Conservation (phyloP, 2,797 vertebrate genomes). For the Onychomys arenicola region DNA sequence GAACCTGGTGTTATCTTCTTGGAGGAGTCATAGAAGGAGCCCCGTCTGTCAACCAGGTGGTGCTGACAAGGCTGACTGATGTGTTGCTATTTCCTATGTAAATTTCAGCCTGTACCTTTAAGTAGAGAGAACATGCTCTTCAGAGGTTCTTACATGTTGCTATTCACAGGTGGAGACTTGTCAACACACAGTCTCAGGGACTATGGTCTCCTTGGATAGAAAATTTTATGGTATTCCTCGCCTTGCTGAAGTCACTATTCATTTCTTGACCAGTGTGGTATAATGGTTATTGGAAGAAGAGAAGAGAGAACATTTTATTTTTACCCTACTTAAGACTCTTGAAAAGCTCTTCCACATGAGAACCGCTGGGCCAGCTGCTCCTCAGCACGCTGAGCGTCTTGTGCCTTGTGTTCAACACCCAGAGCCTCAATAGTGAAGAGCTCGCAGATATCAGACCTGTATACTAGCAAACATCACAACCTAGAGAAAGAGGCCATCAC, state of each 20-base stretch:
- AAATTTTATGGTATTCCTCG: neutral
- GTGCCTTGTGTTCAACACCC: neutral
- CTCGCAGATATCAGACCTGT: neutral
- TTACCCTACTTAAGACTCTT: neutral
- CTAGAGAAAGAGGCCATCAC: neutral
- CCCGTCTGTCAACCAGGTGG: neutral
- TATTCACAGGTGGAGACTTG: neutral
- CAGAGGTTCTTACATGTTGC: neutral
- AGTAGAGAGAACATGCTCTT: neutral
- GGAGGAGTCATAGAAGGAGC: neutral
- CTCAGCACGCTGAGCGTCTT: neutral
- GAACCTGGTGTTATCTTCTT: neutral
- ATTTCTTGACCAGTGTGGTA: neutral
- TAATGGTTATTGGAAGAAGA: neutral
- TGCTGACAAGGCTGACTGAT: neutral
- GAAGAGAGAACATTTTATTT: neutral
- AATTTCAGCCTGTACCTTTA: neutral
- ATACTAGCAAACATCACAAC: neutral
- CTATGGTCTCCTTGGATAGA: neutral
- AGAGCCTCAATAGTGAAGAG: neutral
- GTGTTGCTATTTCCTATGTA: neutral
- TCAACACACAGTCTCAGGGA: neutral
- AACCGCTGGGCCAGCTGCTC: neutral
- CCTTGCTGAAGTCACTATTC: neutral
- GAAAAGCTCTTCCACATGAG: neutral